These are phyloP conservation scores for Tiphia femorata DNA, from an alignment of 2,888 invertebrate genomes.

Conservation along the genomic window DNA sequence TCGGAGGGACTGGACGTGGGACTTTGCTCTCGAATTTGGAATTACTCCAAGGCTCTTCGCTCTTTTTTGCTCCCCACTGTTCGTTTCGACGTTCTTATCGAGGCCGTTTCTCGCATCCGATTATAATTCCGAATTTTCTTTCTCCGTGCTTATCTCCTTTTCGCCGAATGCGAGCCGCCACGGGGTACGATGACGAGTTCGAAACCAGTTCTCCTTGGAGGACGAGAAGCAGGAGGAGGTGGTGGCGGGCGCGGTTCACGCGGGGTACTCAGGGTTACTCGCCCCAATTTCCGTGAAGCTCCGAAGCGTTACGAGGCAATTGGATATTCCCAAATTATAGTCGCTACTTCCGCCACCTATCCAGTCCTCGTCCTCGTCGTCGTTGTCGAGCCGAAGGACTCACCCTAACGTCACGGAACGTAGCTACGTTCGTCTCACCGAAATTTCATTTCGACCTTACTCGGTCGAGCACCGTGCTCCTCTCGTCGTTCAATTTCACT, in stretches of 20 bases:
- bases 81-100: background rate
- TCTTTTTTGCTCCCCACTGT: background rate
- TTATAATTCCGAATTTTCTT: no score
- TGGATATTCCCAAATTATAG: conserved; percentile 46
- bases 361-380: no score
- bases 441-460: no score
- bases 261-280: conserved; percentile 26
- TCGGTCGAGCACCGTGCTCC: no score
- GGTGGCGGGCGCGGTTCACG: background rate
- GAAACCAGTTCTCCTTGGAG: conserved; percentile 43
- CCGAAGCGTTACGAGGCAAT: conserved; percentile 41
- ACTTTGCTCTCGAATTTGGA: no score
- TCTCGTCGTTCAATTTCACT: no score
- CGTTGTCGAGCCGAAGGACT: no score
- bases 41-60: background rate
- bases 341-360: conserved; percentile 39
- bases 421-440: no score
- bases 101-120: background rate
- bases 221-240: background rate
- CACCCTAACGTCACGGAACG: no score
- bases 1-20: no score
- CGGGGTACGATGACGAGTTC: conserved; percentile 35
- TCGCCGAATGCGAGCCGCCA: background rate
- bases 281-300: conserved; percentile 43
- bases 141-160: background rate